Percentiles rank a stretch among this genome's conserved stretches.
Conservation (phyloP, 2,888 invertebrate species). For the Apodemia duryi region DNA sequence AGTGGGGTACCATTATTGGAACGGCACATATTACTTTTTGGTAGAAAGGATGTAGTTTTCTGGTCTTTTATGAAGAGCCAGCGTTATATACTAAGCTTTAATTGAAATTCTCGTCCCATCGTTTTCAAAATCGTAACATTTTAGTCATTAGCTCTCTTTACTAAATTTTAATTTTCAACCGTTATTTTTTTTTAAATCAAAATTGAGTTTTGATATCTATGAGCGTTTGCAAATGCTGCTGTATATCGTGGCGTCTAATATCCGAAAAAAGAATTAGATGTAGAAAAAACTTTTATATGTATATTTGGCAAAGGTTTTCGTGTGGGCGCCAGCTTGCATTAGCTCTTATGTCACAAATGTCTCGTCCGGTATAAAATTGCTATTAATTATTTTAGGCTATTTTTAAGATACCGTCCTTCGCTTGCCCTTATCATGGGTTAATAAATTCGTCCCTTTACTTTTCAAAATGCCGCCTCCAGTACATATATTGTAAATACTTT, state of each 20-base stretch:
- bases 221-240: background rate
- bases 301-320: background rate
- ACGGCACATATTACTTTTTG: background rate
- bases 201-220: background rate
- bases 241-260: background rate
- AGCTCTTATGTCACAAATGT: background rate
- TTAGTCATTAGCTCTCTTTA: conserved; percentile 66
- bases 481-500: background rate
- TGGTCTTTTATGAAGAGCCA: conserved; percentile 26
- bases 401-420: conserved; percentile 14
- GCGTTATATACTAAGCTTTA: conserved; percentile 51
- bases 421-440: background rate
- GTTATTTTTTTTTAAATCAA: background rate
- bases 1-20: background rate
- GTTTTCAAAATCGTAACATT: conserved; percentile 44
- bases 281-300: background rate
- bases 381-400: conserved; percentile 7
- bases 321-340: background rate
- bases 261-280: background rate
- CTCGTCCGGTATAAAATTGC: background rate
- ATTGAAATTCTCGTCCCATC: conserved; percentile 65
- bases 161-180: background rate
- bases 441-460: conserved; percentile 11
- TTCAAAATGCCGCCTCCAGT: background rate
- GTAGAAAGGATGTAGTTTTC: background rate